These are phyloP conservation scores for Eidolon dupreanum DNA, from an alignment of 2,797 vertebrate genomes.

Conservation along the genomic window DNA sequence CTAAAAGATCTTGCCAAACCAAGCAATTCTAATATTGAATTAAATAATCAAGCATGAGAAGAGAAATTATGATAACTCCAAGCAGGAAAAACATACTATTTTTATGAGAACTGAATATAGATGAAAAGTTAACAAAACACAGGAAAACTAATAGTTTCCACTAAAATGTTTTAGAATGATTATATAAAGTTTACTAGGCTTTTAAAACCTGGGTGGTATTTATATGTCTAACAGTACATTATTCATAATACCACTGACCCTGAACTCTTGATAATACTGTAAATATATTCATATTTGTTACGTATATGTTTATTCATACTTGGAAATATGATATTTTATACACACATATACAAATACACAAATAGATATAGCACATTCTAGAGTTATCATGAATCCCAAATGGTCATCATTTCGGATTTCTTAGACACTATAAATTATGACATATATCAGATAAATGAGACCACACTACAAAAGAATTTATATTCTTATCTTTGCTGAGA, in stretches of 20 bases:
- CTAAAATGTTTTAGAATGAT: constrained; percentile 8
- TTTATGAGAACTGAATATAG: not conserved
- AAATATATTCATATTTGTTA: not conserved
- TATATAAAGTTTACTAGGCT: not conserved
- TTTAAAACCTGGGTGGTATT: constrained; percentile 30
- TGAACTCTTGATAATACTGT: not conserved
- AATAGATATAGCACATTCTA: not conserved
- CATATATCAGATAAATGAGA: constrained; percentile 42
- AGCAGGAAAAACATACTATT: not conserved
- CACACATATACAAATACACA: not conserved
- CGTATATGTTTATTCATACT: not conserved
- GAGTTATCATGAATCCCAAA: not conserved
- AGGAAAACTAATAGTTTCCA: not conserved
- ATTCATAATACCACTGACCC: not conserved
- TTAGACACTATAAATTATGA: not conserved
- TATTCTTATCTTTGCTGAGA: constrained; percentile 38
- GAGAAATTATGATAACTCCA: not conserved
- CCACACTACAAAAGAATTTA: not conserved
- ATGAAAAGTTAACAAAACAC: constrained; percentile 41
- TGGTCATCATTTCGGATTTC: not conserved
- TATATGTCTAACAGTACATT: not conserved
- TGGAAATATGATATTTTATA: not conserved
- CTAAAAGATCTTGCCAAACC: constrained; percentile 32
- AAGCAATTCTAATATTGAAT: constrained; percentile 3
- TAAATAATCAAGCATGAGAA: constrained; percentile 32